Evolutionary conservation across 92 coral and sea anemone species (phyloP), one percentile per base, ranked within the genome.

Genomic region (Isaurus tuberculatus): DNA sequence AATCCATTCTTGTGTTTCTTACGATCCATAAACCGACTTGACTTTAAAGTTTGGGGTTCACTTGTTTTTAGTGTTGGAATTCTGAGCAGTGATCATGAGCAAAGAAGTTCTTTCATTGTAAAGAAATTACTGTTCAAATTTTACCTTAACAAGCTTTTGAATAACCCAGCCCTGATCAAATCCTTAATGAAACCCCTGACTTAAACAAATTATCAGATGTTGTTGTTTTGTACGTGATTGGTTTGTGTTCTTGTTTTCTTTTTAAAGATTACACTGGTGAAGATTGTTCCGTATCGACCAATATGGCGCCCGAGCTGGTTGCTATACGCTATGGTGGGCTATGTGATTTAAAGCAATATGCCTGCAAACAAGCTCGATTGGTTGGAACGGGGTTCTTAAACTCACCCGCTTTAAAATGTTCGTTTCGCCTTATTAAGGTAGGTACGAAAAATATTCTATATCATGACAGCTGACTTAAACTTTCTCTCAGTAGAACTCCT

Each of bases 241-340:
- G 25, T 22, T 29, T 33, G 23, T 58, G 10, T 60, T 28, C 17
- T 29, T 22, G 26, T 5, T 63, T 26, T 5, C 34, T 25, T 26
- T 23, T 36, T 42, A 28, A 75, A 95, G 98, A 92, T 61, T 90
- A 88, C 69, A 87, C 85, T 8, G 78, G 91, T 8, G 90, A 86
- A 29, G 98, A 95, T 88, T 95, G 98, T 70, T 95, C 98, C 22
- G 91, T 95, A 17, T 75, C 80, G 31, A 63, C 83, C 19, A 85
- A 84, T 68, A 43, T 78, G 33, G 86, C 98, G n/a, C 98, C 98
- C 30, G 75, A 84, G 43, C 80, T 93, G 73, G 80, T 90, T 70
- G 70, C 87, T 44, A 69, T 90, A 20, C 68, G 79, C 9, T 79
- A 72, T 34, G 89, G 64, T 55, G 90, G 89, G 26, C 9, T 70